Percentiles rank a stretch among this genome's conserved stretches.
phyloP scores from a whole-genome alignment of 2,113 vertebrate species.

The Lucifuga dentata region DNA sequence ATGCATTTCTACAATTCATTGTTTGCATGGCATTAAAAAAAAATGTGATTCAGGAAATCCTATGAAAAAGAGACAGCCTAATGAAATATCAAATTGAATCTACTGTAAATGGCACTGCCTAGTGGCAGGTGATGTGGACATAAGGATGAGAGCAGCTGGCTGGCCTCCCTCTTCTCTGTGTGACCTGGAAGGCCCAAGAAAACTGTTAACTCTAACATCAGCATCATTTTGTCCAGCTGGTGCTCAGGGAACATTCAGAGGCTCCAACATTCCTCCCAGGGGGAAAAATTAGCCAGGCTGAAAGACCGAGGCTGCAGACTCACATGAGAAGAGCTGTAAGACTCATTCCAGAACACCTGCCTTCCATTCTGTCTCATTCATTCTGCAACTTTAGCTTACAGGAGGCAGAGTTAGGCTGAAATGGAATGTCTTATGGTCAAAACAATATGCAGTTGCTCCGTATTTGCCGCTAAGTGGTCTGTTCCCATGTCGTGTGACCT shows the following conservation, averaged over 20 bases:
- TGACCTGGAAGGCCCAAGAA: constrained; percentile 22
- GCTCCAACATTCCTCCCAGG: constrained; percentile 33
- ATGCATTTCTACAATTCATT: neutral
- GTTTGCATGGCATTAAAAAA: constrained; percentile 3
- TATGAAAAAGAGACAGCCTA: no score
- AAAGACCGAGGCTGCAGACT: constrained; percentile 26
- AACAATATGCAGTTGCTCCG: constrained; percentile 47
- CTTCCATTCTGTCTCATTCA: constrained; percentile 28
- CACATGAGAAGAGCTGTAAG: constrained; percentile 6
- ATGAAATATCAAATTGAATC: no score
- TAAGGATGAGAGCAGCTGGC: constrained; percentile 13
- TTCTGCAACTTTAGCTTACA: constrained; percentile 30
- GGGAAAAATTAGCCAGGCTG: constrained; percentile 29
- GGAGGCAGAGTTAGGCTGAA: constrained; percentile 28
- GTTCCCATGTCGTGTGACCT: constrained; percentile 63
- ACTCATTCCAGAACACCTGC: constrained; percentile 16
- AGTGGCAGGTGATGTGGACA: neutral
- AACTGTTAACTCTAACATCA: constrained; percentile 22
- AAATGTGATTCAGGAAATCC: no score
- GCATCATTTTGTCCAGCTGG: constrained; percentile 54
- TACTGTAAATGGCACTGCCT: no score
- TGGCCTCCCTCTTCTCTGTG: neutral
- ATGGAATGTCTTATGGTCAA: constrained; percentile 46
- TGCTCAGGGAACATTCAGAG: constrained; percentile 23
- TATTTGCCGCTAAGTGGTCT: constrained; percentile 53